These are phyloP conservation scores for Ferrisia virgata DNA, from an alignment of 2,888 invertebrate genomes.

Conservation along the genomic window DNA sequence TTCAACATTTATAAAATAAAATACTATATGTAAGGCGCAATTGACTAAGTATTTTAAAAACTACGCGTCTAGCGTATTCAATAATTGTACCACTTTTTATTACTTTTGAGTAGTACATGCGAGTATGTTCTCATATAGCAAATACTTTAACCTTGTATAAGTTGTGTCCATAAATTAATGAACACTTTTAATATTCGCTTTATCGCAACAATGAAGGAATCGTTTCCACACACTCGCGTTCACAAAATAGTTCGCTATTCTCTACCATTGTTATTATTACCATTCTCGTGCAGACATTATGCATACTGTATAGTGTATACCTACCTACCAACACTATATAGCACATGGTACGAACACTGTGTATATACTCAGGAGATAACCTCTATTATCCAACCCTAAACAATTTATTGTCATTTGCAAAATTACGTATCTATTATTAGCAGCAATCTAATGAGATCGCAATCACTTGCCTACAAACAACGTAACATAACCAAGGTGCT, in stretches of 20 bases:
- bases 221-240: background rate
- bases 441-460: too few species aligned
- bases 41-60: background rate
- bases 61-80: background rate
- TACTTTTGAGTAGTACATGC: background rate
- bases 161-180: conserved; percentile 13
- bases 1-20: background rate
- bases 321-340: background rate
- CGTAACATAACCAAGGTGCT: too few species aligned
- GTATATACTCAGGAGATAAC: background rate
- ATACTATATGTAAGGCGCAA: background rate
- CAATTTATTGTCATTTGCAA: background rate
- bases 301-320: too few species aligned
- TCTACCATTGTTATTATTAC: background rate
- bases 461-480: too few species aligned
- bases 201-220: conserved; percentile 10
- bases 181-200: conserved; percentile 5
- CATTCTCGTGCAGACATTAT: background rate
- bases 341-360: background rate
- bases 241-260: background rate
- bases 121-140: background rate
- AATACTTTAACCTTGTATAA: conserved; percentile 2
- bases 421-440: background rate
- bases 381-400: background rate
- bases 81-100: conserved; percentile 5